These are phyloP conservation scores for Colletes latitarsis DNA, from an alignment of 1,140 invertebrate species.

Conservation along the genomic window DNA sequence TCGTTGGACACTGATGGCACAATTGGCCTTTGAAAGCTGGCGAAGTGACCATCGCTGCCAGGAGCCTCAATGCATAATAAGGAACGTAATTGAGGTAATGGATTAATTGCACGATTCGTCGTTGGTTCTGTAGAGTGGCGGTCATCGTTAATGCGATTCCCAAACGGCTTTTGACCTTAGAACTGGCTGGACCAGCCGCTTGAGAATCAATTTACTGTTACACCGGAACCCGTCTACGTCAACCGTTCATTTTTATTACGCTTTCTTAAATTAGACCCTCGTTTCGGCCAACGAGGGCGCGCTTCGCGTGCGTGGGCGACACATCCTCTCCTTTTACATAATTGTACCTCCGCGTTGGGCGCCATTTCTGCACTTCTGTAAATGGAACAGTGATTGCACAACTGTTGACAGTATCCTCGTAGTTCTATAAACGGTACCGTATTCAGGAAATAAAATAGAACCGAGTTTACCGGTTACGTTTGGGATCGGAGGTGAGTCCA, in stretches of 20 bases:
- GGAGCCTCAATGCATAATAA: slow-evolving; percentile 58
- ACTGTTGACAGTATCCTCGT: background rate
- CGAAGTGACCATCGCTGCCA: slow-evolving; percentile 18
- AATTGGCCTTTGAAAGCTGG: slow-evolving; percentile 36
- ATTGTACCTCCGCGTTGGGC: background rate
- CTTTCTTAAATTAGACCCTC: slow-evolving; percentile 21
- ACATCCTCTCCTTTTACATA: slow-evolving; percentile 1
- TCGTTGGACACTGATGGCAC: background rate
- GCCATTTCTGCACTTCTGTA: background rate
- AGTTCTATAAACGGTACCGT: too few relatives aligned
- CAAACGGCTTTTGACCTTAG: slow-evolving; percentile 72
- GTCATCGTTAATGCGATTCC: slow-evolving; percentile 75
- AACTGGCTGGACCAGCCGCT: slow-evolving; percentile 59
- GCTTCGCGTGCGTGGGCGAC: slow-evolving; percentile 1
- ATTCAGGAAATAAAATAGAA: background rate
- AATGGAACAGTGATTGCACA: background rate
- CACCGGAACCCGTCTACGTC: slow-evolving; percentile 4
- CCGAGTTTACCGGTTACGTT: too few relatives aligned
- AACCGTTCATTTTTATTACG: slow-evolving; percentile 13
- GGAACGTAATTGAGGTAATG: slow-evolving; percentile 76
- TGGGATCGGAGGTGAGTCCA: too few relatives aligned
- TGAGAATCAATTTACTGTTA: slow-evolving; percentile 76
- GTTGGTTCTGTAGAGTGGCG: slow-evolving; percentile 40
- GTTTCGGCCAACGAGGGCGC: background rate
- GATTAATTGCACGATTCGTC: slow-evolving; percentile 73